These are phyloP conservation scores for Galeruca laticollis DNA, from an alignment of 2,888 invertebrate species.

Conservation along the genomic window DNA sequence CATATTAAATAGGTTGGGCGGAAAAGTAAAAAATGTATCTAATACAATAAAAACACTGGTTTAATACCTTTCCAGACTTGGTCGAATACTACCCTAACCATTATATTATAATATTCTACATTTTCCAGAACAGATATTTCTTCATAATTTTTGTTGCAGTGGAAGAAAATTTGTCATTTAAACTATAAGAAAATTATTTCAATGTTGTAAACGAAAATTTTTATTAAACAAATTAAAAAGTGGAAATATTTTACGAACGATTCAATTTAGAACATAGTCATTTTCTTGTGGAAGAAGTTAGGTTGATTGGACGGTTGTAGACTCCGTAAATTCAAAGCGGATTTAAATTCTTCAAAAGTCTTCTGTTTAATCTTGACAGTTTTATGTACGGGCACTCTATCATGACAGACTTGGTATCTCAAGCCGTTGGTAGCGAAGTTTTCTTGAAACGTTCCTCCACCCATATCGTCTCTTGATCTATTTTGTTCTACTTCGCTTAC, in stretches of 20 bases:
- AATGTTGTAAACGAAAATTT: neutral
- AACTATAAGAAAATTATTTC: neutral
- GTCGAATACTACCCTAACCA: too few species aligned
- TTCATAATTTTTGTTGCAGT: too few species aligned
- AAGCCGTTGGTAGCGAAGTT: constrained; percentile 6
- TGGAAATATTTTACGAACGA: neutral
- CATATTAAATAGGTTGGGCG: too few species aligned
- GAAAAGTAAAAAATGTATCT: too few species aligned
- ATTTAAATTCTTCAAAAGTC: constrained; percentile 26
- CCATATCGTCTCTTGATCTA: neutral
- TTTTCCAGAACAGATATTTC: too few species aligned
- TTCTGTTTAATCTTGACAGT: constrained; percentile 16
- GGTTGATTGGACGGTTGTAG: constrained; percentile 33
- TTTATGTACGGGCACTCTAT: constrained; percentile 35
- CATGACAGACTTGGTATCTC: constrained; percentile 37
- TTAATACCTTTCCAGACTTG: too few species aligned
- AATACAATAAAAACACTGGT: too few species aligned
- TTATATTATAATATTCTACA: too few species aligned
- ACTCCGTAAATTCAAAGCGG: constrained; percentile 10
- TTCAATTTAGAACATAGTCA: neutral
- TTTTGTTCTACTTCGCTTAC: neutral
- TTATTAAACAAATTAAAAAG: neutral
- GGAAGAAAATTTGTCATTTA: neutral
- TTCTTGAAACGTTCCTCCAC: neutral
- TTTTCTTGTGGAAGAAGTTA: constrained; percentile 17